Evolutionary conservation across 64 coral and sea anemone genomes (phyloP).

Genomic region (Platygyra sinensis): DNA sequence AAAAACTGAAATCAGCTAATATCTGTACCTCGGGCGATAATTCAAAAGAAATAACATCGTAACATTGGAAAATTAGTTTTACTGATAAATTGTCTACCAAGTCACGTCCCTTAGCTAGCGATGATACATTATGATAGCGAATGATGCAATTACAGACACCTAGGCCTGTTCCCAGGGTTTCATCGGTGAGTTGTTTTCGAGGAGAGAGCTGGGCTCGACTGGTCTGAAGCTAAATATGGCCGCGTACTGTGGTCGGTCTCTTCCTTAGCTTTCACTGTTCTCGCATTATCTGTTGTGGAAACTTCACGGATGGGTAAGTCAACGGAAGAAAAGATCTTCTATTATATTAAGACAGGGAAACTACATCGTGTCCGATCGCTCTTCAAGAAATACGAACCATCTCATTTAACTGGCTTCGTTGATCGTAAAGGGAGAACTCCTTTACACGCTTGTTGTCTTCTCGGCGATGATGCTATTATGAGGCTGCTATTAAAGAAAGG

Average conservation of each 20-base stretch:
- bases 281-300: neutral
- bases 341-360: conserved; percentile 72
- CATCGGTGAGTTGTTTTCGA: neutral
- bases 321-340: conserved; percentile 76
- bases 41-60: too few species aligned
- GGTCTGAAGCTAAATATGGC: neutral
- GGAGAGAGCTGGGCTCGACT: neutral
- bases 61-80: too few species aligned
- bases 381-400: conserved; percentile 69
- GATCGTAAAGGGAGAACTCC: conserved; percentile 56
- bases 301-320: conserved; percentile 24
- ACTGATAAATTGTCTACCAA: too few species aligned
- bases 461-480: conserved; percentile 78
- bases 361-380: conserved; percentile 75
- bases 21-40: too few species aligned
- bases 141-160: too few species aligned
- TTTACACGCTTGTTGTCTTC: conserved; percentile 79
- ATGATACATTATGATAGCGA: too few species aligned
- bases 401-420: conserved; percentile 28
- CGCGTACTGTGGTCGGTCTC: neutral
- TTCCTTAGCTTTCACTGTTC: conserved; percentile 25
- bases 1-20: neutral
- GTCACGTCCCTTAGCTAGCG: too few species aligned
- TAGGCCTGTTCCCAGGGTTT: too few species aligned
- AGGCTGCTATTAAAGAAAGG: conserved; percentile 70